A percentile compares a stretch with the other conserved stretches of the same genome.
Conservation (phyloP, 1,140 invertebrate species). For the Sitodiplosis mosellana region DNA sequence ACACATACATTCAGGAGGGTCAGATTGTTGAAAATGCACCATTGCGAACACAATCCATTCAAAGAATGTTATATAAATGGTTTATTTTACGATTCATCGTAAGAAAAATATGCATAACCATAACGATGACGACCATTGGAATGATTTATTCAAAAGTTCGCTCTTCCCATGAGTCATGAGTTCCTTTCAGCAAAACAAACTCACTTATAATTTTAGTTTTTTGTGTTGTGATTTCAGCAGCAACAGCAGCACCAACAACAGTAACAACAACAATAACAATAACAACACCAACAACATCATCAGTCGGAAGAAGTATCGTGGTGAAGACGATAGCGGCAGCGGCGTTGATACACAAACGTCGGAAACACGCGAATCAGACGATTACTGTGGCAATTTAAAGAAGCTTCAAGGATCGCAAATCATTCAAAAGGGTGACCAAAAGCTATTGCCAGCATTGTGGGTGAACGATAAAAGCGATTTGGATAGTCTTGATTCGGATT, state of each 20-base stretch:
- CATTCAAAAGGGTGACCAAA: slow-evolving; percentile 4
- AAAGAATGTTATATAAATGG: no score
- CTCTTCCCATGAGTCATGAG: slow-evolving; percentile 3
- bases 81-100: no score
- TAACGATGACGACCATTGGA: background rate
- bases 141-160: slow-evolving; percentile 5
- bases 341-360: slow-evolving; percentile 2
- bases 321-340: slow-evolving; percentile 1
- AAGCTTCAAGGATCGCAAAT: slow-evolving; percentile 18
- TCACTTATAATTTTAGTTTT: no score
- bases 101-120: no score
- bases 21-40: no score
- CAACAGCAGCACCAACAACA: no score
- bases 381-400: slow-evolving; percentile 24
- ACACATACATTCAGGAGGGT: no score
- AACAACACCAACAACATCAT: no score
- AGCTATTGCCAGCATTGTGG: slow-evolving; percentile 14
- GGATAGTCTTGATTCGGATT: slow-evolving; percentile 43
- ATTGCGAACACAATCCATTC: no score
- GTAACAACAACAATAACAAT: no score
- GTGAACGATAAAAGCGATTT: slow-evolving; percentile 33
- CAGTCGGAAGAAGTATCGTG: background rate
- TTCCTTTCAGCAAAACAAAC: no score
- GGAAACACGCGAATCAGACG: slow-evolving; percentile 17
- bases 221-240: no score